Percentiles rank a stretch among this genome's conserved stretches.
These are phyloP conservation scores for Eospalax fontanierii DNA, from an alignment of 2,797 vertebrate genomes.

Conservation along the genomic window DNA sequence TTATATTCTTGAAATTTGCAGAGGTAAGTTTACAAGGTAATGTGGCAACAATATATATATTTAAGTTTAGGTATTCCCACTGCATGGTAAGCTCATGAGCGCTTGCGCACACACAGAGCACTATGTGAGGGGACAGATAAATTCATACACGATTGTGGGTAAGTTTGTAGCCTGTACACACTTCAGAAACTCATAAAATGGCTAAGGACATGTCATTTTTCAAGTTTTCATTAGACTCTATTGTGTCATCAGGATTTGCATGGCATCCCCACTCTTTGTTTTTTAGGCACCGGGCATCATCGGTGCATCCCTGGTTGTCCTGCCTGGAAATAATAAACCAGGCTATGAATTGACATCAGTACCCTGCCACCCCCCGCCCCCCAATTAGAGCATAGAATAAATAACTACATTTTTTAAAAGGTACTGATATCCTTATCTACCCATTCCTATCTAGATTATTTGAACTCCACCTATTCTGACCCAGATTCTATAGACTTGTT, in stretches of 20 bases:
- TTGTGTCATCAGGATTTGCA: no score
- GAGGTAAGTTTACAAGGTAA: no score
- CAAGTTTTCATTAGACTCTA: conserved; percentile 32
- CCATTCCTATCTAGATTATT: background rate
- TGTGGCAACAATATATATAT: no score
- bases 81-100: no score
- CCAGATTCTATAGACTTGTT: background rate
- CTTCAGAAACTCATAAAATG: background rate
- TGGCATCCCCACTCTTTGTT: background rate
- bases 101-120: background rate
- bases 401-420: background rate
- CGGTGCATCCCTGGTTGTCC: background rate
- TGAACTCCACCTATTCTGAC: background rate
- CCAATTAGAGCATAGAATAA: background rate
- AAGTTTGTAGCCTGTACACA: background rate
- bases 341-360: background rate
- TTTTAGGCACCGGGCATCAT: background rate
- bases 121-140: background rate
- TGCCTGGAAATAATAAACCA: background rate
- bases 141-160: background rate
- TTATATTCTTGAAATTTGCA: background rate
- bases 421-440: no score
- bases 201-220: background rate
- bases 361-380: background rate
- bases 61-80: background rate